A percentile compares a stretch with the other conserved stretches of the same genome.
Evolutionary conservation across 2,113 vertebrate genomes (phyloP).

Genomic region (Ardeotis arabs): DNA sequence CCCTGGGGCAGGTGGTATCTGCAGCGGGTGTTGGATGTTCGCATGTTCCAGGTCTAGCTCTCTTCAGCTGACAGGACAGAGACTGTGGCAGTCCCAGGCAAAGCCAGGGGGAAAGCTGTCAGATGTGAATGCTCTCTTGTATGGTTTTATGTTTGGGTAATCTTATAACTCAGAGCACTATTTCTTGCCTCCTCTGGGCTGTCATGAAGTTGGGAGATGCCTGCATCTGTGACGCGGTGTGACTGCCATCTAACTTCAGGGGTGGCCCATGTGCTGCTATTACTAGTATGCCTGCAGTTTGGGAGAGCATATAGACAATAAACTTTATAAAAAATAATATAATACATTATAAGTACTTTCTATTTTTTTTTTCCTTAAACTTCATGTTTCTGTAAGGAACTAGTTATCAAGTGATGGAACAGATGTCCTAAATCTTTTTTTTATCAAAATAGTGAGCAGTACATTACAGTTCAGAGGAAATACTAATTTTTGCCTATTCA

Average conservation of each 20-base stretch:
- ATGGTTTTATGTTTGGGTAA: neutral
- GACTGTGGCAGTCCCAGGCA: neutral
- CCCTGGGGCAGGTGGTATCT: neutral
- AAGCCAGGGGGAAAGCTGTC: neutral
- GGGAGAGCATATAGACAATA: neutral
- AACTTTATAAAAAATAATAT: neutral
- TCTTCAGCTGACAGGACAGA: neutral
- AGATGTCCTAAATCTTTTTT: neutral
- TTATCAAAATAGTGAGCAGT: neutral
- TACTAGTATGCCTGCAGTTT: neutral
- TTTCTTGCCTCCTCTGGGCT: neutral
- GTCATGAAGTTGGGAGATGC: neutral
- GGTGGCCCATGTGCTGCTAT: neutral
- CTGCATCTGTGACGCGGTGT: accelerated
- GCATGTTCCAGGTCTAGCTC: no score
- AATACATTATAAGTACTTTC: neutral
- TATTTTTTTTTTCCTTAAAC: neutral
- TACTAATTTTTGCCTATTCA: neutral
- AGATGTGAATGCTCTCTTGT: neutral
- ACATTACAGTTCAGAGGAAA: neutral
- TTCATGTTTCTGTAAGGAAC: neutral
- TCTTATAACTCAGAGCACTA: neutral
- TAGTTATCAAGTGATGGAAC: neutral
- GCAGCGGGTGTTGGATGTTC: accelerated
- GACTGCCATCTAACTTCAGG: neutral